Conservation (phyloP, 92 coral and sea anemone genomes). For the Metridium senile region DNA sequence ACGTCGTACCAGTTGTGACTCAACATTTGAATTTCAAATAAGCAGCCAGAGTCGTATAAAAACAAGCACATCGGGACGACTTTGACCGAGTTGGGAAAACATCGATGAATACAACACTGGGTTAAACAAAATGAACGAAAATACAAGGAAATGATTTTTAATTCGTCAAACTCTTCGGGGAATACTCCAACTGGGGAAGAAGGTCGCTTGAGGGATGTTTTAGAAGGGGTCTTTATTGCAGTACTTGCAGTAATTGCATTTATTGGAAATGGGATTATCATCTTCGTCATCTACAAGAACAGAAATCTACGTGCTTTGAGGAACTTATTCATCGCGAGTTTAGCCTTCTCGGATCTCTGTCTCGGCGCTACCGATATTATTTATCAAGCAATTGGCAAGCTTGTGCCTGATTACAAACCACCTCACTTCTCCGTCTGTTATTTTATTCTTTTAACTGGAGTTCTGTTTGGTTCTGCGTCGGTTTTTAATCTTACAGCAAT, state of each 20-base stretch:
- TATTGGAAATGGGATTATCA: constrained; percentile 58
- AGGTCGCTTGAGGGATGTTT: constrained; percentile 6
- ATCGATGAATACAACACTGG: too few relatives aligned
- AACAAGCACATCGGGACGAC: not conserved
- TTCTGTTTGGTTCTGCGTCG: constrained; percentile 66
- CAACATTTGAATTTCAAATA: constrained; percentile 27
- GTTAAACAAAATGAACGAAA: not conserved
- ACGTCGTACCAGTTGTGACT: not conserved
- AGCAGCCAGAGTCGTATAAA: not conserved
- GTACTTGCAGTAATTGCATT: constrained; percentile 49
- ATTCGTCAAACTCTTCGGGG: constrained; percentile 4
- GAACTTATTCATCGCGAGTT: constrained; percentile 70
- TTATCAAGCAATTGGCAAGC: constrained; percentile 53
- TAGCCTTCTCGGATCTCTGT: constrained; percentile 62
- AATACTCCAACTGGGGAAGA: not conserved
- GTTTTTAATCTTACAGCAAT: constrained; percentile 76
- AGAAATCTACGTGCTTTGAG: constrained; percentile 55
- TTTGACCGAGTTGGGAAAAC: not conserved
- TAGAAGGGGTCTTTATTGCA: constrained; percentile 52
- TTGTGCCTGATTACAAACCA: constrained; percentile 42
- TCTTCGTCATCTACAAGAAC: constrained; percentile 57
- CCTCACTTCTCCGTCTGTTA: constrained; percentile 58
- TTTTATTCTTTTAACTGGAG: constrained; percentile 64
- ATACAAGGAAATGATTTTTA: not conserved
- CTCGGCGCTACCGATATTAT: constrained; percentile 68